phyloP scores from a whole-genome alignment of 2,113 vertebrate species.

The Orycteropus afer region DNA sequence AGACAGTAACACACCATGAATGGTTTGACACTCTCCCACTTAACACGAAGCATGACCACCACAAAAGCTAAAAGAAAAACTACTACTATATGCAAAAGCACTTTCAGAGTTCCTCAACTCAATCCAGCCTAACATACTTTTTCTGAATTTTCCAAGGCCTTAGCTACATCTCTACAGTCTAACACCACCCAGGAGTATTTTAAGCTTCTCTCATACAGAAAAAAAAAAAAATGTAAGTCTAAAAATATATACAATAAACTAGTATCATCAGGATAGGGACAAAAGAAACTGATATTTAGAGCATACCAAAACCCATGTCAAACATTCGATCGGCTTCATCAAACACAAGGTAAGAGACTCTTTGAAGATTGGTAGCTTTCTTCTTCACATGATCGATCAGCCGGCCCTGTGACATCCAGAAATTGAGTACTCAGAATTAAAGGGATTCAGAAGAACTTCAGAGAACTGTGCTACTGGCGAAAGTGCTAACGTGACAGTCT shows the following conservation, averaged over 20 bases:
- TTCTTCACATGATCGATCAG: conserved; percentile 99
- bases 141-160: conserved; percentile 21
- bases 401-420: conserved; percentile 89
- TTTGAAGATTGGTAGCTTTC: conserved; percentile 98
- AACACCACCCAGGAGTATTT: conserved; percentile 19
- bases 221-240: neutral
- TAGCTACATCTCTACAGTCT: neutral
- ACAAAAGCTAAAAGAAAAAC: conserved; percentile 24
- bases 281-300: conserved; percentile 30
- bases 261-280: neutral
- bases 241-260: neutral
- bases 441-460: conserved; percentile 45
- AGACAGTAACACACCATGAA: neutral
- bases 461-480: neutral
- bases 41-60: conserved; percentile 1
- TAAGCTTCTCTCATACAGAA: conserved; percentile 50
- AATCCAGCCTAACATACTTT: neutral
- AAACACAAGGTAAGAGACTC: conserved; percentile 98
- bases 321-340: conserved; percentile 99
- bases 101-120: conserved; percentile 13
- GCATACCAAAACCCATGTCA: conserved; percentile 99
- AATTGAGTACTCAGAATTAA: conserved; percentile 40
- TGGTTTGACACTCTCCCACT: neutral
- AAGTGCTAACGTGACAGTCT: neutral
- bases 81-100: neutral